These are phyloP conservation scores for Cheiracanthium punctorium DNA, from an alignment of 2,888 invertebrate species.

Conservation along the genomic window DNA sequence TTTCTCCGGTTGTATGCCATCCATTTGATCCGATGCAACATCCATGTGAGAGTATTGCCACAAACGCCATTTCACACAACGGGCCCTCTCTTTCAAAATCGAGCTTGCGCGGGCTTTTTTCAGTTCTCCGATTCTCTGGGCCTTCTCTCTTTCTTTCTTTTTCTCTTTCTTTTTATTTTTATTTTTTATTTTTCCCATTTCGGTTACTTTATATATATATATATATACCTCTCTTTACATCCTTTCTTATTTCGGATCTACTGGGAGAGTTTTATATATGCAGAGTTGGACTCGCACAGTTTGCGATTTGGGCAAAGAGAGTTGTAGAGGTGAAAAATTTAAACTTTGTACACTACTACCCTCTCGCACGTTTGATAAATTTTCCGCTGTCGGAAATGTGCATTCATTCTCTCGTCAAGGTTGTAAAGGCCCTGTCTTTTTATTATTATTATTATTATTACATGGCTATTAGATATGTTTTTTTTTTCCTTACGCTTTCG, in stretches of 20 bases:
- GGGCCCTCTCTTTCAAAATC: conserved; percentile 62
- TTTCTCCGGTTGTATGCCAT: conserved; percentile 56
- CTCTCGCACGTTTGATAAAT: not conserved
- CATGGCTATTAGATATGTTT: no score
- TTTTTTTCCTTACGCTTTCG: no score
- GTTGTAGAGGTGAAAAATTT: conserved; percentile 10
- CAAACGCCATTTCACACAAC: conserved; percentile 70
- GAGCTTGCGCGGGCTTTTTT: conserved; percentile 12
- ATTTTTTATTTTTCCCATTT: not conserved
- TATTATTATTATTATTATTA: no score
- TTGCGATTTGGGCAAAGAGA: not conserved
- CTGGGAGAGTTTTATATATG: conserved; percentile 15
- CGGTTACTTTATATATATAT: no score
- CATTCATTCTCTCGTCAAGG: no score
- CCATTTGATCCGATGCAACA: conserved; percentile 69
- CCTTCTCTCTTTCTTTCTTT: conserved; percentile 18
- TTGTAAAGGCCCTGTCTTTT: no score
- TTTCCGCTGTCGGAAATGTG: not conserved
- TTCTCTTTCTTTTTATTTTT: conserved; percentile 29
- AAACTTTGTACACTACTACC: not conserved
- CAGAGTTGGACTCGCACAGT: not conserved
- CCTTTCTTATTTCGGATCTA: conserved; percentile 21
- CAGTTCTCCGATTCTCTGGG: conserved; percentile 11
- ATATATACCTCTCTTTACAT: no score
- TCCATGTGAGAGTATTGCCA: conserved; percentile 68